Evolutionary conservation across 1,140 invertebrate species (phyloP).

Genomic region (Ctenoplectra terminalis): DNA sequence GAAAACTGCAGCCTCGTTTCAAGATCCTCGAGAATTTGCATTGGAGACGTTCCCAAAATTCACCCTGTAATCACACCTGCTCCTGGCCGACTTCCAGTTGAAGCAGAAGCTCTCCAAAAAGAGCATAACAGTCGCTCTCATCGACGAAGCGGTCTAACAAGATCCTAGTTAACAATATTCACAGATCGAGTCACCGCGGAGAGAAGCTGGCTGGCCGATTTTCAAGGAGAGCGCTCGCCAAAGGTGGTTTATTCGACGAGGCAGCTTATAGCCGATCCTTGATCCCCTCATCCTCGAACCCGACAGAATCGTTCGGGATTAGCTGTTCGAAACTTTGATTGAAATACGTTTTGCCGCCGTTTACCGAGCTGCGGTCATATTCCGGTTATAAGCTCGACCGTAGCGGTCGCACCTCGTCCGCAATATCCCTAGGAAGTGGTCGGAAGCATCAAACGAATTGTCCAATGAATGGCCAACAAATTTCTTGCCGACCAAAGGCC

Average conservation of each 20-base stretch:
- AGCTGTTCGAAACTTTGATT: conserved; percentile 76
- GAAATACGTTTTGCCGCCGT: conserved; percentile 77
- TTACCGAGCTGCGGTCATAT: conserved; percentile 66
- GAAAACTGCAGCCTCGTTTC: neutral
- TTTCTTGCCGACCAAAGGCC: conserved; percentile 21
- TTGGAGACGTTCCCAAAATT: conserved; percentile 16
- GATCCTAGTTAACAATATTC: conserved; percentile 15
- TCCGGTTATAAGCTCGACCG: conserved; percentile 66
- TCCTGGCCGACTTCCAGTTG: neutral
- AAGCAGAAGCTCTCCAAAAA: neutral
- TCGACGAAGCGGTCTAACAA: neutral
- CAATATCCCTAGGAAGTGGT: conserved; percentile 49
- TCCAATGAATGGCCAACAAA: conserved; percentile 6
- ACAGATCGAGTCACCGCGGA: neutral
- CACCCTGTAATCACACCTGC: neutral
- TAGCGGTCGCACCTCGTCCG: conserved; percentile 60
- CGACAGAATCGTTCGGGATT: conserved; percentile 66
- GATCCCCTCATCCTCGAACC: conserved; percentile 56
- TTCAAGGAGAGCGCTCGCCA: conserved; percentile 31
- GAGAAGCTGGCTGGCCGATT: neutral
- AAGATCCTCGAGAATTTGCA: neutral
- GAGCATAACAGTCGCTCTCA: neutral
- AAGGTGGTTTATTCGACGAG: conserved; percentile 42
- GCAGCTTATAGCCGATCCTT: conserved; percentile 54
- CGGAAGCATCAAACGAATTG: conserved; percentile 45